phyloP scores from a whole-genome alignment of 1,140 invertebrate genomes.

The Temnothorax nylanderi region DNA sequence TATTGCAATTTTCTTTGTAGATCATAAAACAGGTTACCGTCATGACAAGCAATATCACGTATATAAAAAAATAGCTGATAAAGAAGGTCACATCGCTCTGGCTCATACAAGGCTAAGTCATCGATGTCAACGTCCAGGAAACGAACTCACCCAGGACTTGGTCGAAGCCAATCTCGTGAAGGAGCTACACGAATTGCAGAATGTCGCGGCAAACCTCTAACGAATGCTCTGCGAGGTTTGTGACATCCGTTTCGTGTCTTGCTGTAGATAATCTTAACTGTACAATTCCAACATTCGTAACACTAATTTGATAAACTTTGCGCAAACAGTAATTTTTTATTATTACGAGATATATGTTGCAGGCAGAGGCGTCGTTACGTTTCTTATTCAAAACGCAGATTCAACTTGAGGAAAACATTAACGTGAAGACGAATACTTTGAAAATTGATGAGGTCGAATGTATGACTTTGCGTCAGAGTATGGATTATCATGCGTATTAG shows the following conservation, averaged over 20 bases:
- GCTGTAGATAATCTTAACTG: background rate
- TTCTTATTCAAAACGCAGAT: slow-evolving; percentile 94
- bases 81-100: slow-evolving; percentile 92
- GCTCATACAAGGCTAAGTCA: slow-evolving; percentile 94
- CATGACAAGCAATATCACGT: slow-evolving; percentile 92
- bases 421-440: slow-evolving; percentile 95
- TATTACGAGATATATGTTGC: slow-evolving; percentile 72
- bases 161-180: slow-evolving; percentile 90
- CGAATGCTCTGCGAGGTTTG: slow-evolving; percentile 89
- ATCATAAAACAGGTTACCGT: slow-evolving; percentile 88
- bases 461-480: slow-evolving; percentile 90
- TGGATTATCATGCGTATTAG: slow-evolving; percentile 85
- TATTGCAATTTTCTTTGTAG: slow-evolving; percentile 70
- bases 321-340: background rate
- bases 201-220: slow-evolving; percentile 89
- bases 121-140: slow-evolving; percentile 90
- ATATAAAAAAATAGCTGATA: slow-evolving; percentile 93
- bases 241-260: background rate
- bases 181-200: slow-evolving; percentile 89
- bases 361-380: slow-evolving; percentile 90
- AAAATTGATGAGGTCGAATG: slow-evolving; percentile 97
- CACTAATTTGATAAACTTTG: background rate
- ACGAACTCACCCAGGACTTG: slow-evolving; percentile 92
- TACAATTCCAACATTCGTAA: background rate
- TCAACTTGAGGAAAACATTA: slow-evolving; percentile 96